phyloP scores from a whole-genome alignment of 2,797 vertebrate species.

The Menidia menidia region DNA sequence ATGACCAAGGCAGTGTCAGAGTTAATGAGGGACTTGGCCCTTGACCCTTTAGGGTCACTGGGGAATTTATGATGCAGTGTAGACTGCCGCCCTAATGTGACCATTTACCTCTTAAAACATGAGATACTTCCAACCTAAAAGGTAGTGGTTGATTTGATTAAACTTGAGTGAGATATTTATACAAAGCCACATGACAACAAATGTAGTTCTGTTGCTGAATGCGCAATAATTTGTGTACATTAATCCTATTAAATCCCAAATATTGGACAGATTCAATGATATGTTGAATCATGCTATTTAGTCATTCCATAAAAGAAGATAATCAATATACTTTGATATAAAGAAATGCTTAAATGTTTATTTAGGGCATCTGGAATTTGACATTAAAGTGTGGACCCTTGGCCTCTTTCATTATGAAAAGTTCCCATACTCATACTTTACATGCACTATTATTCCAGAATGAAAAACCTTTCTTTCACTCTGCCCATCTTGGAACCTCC shows the following conservation, averaged over 20 bases:
- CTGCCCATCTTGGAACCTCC: constrained; percentile 68
- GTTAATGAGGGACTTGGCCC: constrained; percentile 67
- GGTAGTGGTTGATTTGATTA: no score
- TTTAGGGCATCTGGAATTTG: constrained; percentile 74
- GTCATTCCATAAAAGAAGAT: background rate
- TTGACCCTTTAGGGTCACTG: constrained; percentile 63
- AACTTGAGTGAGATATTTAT: no score
- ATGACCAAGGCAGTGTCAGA: constrained; percentile 35
- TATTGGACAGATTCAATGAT: no score
- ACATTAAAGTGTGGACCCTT: constrained; percentile 45
- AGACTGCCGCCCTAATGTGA: constrained; percentile 53
- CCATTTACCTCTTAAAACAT: constrained; percentile 42
- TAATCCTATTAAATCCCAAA: no score
- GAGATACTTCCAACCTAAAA: constrained; percentile 31
- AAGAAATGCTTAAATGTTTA: constrained; percentile 67
- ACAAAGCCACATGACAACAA: no score
- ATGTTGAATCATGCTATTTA: background rate
- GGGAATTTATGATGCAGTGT: constrained; percentile 47
- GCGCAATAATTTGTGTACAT: no score
- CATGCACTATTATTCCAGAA: constrained; percentile 56
- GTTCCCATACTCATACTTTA: constrained; percentile 79
- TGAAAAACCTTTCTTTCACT: constrained; percentile 65
- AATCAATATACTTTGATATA: background rate
- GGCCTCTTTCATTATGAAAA: constrained; percentile 76
- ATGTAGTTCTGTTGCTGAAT: no score